Evolutionary conservation across 2,113 vertebrate genomes (phyloP).

Genomic region (Carollia perspicillata): DNA sequence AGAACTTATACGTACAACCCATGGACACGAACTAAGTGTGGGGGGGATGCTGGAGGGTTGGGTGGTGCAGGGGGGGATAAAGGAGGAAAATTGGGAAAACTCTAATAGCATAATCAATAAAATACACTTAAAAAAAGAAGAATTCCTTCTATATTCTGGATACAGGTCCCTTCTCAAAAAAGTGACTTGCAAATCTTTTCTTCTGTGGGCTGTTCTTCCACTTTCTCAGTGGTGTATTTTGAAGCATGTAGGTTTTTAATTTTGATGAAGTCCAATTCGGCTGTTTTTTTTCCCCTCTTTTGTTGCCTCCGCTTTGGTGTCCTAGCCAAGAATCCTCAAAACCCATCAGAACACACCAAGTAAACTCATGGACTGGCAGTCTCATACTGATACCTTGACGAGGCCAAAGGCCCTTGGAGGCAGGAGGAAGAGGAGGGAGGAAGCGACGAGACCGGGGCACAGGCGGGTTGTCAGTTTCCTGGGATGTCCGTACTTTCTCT

Average conservation of each 20-base stretch:
- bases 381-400: rapidly evolving
- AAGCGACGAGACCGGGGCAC: background rate
- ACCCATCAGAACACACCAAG: background rate
- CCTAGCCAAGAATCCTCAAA: background rate
- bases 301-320: background rate
- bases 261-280: background rate
- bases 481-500: background rate
- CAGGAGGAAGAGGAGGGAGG: too few species aligned
- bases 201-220: background rate
- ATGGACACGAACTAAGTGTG: too few species aligned
- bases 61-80: too few species aligned
- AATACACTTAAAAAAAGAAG: background rate
- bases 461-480: background rate
- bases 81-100: too few species aligned
- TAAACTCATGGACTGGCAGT: background rate
- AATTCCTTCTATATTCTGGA: background rate
- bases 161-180: background rate
- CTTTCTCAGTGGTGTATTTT: background rate
- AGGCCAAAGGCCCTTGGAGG: background rate
- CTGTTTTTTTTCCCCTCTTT: background rate
- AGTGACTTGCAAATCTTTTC: too few species aligned
- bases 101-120: too few species aligned
- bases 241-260: background rate
- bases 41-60: too few species aligned
- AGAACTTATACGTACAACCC: too few species aligned